Percentiles rank a stretch among this genome's conserved stretches.
Conservation (phyloP, 1,140 invertebrate species). For the Mya arenaria region DNA sequence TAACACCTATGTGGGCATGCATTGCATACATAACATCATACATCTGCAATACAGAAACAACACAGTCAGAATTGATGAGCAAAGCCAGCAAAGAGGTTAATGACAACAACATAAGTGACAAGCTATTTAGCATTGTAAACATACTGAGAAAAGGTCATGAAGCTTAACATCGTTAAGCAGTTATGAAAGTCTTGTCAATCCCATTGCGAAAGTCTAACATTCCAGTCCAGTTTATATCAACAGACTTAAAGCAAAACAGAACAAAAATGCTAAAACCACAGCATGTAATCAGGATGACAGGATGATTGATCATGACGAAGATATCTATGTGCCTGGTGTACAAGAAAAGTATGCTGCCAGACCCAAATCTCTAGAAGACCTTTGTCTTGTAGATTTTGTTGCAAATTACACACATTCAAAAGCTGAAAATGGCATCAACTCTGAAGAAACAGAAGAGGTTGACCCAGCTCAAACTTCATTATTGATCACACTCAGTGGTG, state of each 20-base stretch:
- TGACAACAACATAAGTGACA: constrained; percentile 31
- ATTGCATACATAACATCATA: constrained; percentile 26
- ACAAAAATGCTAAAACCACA: constrained; percentile 10
- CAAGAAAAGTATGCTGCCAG: constrained; percentile 2
- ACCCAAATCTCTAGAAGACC: background rate
- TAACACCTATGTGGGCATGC: constrained; percentile 32
- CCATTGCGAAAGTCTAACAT: no score
- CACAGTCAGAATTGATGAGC: constrained; percentile 28
- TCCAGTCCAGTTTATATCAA: constrained; percentile 14
- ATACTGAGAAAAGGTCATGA: constrained; percentile 14
- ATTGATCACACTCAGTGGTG: background rate
- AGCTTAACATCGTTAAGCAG: constrained; percentile 14
- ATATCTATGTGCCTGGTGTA: constrained; percentile 11
- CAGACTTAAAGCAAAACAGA: constrained; percentile 14
- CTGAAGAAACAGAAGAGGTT: background rate
- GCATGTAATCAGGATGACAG: background rate
- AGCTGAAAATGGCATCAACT: background rate
- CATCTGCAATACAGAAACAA: constrained; percentile 34
- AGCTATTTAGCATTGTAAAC: constrained; percentile 31
- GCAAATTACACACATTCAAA: background rate
- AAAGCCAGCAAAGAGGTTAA: constrained; percentile 38
- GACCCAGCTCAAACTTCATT: background rate
- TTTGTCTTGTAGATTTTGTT: constrained; percentile 15
- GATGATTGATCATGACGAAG: background rate
- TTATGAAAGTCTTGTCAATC: constrained; percentile 1